Percentiles rank a stretch among this genome's conserved stretches.
These are phyloP conservation scores for Amphipoea lucens DNA, from an alignment of 2,888 invertebrate genomes.

Conservation along the genomic window DNA sequence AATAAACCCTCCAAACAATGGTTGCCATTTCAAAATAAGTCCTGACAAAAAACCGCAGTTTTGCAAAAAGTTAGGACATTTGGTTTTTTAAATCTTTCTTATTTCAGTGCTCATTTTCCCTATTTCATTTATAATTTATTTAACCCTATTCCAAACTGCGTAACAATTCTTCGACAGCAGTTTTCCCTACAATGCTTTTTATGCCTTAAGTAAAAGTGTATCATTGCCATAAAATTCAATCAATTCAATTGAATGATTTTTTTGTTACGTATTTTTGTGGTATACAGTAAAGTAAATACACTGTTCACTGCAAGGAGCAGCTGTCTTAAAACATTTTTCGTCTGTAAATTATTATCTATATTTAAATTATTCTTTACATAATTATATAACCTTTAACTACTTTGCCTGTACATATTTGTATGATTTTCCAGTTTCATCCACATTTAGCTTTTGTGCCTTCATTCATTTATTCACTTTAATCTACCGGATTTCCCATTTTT, in stretches of 20 bases:
- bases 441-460: background rate
- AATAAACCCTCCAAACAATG: background rate
- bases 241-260: no score
- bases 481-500: background rate
- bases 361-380: slow-evolving; percentile 6
- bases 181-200: background rate
- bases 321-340: slow-evolving; percentile 31
- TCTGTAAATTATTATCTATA: slow-evolving; percentile 2
- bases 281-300: no score
- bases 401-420: background rate
- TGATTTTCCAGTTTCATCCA: background rate
- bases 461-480: background rate
- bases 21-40: background rate
- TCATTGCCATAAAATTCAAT: slow-evolving; percentile 4
- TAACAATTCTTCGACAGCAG: background rate
- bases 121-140: background rate
- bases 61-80: background rate
- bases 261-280: no score
- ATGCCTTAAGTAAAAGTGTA: background rate
- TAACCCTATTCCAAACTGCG: background rate
- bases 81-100: background rate
- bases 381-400: background rate
- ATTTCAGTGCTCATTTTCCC: background rate
- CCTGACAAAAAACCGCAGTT: background rate
- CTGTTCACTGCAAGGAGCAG: background rate